Conservation (phyloP, 2,888 invertebrate species). For the Eupithecia dodoneata region DNA sequence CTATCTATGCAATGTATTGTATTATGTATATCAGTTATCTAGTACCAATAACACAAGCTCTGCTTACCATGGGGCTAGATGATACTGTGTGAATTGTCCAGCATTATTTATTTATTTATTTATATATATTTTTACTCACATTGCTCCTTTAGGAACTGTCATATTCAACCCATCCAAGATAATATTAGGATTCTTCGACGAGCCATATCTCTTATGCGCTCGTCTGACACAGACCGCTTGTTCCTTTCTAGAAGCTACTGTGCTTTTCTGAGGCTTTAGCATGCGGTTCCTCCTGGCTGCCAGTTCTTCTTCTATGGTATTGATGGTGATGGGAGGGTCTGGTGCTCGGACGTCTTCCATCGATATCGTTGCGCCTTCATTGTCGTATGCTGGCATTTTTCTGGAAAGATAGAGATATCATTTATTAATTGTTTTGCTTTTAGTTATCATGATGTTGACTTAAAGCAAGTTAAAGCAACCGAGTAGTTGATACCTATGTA, state of each 20-base stretch:
- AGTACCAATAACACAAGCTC: no score
- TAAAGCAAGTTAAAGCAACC: no score
- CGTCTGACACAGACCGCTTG: slow-evolving; percentile 93
- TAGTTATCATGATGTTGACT: no score
- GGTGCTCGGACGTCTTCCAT: slow-evolving; percentile 73
- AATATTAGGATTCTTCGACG: slow-evolving; percentile 90
- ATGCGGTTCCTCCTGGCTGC: slow-evolving; percentile 62
- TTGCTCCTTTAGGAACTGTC: slow-evolving; percentile 95
- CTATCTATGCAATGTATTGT: no score
- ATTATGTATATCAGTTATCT: no score
- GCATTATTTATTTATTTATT: no score
- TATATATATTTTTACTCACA: slow-evolving; percentile 82
- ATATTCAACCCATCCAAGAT: slow-evolving; percentile 95
- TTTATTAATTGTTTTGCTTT: background rate
- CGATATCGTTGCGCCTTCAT: slow-evolving; percentile 78
- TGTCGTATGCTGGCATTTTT: slow-evolving; percentile 80
- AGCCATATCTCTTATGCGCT: slow-evolving; percentile 93
- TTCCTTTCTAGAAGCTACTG: slow-evolving; percentile 88
- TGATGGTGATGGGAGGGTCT: slow-evolving; percentile 61
- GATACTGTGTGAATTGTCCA: no score
- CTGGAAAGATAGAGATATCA: slow-evolving; percentile 20
- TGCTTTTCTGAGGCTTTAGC: slow-evolving; percentile 87
- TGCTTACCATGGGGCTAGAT: no score
- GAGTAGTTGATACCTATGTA: no score
- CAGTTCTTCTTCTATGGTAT: slow-evolving; percentile 67